These are phyloP conservation scores for Tilapia sparmanii DNA, from an alignment of 2,113 vertebrate genomes.

Conservation along the genomic window DNA sequence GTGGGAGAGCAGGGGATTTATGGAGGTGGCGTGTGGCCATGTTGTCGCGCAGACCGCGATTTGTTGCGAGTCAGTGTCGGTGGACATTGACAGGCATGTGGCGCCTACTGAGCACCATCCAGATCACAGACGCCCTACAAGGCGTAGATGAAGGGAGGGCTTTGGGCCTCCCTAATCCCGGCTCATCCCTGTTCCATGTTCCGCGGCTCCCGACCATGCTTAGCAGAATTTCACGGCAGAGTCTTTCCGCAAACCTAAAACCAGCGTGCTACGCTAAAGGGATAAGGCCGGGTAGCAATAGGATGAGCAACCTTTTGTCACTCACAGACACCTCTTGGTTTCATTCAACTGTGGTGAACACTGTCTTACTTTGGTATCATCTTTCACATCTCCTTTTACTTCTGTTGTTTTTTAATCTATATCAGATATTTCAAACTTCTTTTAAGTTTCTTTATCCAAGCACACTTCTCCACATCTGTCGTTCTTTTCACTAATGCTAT, in stretches of 20 bases:
- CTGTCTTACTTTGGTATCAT: not conserved
- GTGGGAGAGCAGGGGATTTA: conserved; percentile 53
- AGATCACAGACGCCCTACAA: conserved; percentile 67
- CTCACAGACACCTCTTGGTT: conserved; percentile 26
- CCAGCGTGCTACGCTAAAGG: conserved; percentile 50
- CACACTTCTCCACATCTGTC: not conserved
- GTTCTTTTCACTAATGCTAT: not conserved
- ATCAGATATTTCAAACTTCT: not conserved
- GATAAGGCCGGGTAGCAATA: conserved; percentile 59
- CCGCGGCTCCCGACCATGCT: conserved; percentile 57
- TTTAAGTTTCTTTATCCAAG: not conserved
- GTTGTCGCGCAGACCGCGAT: conserved; percentile 5
- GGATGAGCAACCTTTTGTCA: conserved; percentile 63
- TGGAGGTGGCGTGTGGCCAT: conserved; percentile 26
- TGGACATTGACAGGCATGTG: conserved; percentile 62
- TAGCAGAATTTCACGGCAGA: conserved; percentile 70
- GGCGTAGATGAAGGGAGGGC: conserved; percentile 55
- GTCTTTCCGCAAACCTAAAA: conserved; percentile 62
- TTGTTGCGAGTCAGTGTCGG: conserved; percentile 20
- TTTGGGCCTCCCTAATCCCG: conserved; percentile 66
- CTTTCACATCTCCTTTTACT: not conserved
- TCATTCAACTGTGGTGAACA: not conserved
- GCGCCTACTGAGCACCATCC: conserved; percentile 59
- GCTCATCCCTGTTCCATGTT: conserved; percentile 70
- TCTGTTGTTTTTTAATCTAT: not conserved